These are phyloP conservation scores for Anthopleura xanthogrammica DNA, from an alignment of 92 coral and sea anemone genomes.

Conservation along the genomic window DNA sequence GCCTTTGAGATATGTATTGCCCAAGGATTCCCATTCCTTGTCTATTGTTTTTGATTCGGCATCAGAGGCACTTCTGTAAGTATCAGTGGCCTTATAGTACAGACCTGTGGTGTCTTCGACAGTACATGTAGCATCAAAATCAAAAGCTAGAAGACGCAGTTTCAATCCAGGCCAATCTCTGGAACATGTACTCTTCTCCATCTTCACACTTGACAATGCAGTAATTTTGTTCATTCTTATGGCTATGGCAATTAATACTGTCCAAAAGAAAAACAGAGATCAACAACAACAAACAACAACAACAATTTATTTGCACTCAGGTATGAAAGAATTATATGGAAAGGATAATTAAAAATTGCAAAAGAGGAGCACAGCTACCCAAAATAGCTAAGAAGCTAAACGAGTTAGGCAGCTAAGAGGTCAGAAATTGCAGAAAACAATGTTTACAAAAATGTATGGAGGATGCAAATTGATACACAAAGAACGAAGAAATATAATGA, in stretches of 20 bases:
- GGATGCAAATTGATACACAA: no score
- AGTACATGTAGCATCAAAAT: constrained; percentile 96
- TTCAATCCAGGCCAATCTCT: constrained; percentile 64
- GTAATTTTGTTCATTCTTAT: constrained; percentile 26
- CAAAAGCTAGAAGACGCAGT: constrained; percentile 75
- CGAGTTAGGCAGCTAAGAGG: no score
- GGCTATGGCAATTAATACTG: constrained; percentile 30
- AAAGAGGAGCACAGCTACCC: no score
- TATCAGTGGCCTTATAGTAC: constrained; percentile 82
- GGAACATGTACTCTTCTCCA: constrained; percentile 32
- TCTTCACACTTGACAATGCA: constrained; percentile 32
- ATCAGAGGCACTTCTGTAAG: constrained; percentile 52
- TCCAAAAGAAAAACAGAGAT: background rate
- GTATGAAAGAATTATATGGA: no score
- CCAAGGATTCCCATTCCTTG: constrained; percentile 69
- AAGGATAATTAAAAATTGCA: no score
- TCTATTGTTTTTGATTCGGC: constrained; percentile 54
- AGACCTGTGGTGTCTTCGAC: constrained; percentile 73
- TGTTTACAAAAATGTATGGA: no score
- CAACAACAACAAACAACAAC: no score
- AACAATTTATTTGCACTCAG: no score
- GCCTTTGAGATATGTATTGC: constrained; percentile 52
- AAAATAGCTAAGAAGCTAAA: no score
- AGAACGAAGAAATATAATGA: no score
- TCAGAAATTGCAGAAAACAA: no score